Evolutionary conservation across 2,888 invertebrate species (phyloP).

Genomic region (Cylindroiulus punctatus): DNA sequence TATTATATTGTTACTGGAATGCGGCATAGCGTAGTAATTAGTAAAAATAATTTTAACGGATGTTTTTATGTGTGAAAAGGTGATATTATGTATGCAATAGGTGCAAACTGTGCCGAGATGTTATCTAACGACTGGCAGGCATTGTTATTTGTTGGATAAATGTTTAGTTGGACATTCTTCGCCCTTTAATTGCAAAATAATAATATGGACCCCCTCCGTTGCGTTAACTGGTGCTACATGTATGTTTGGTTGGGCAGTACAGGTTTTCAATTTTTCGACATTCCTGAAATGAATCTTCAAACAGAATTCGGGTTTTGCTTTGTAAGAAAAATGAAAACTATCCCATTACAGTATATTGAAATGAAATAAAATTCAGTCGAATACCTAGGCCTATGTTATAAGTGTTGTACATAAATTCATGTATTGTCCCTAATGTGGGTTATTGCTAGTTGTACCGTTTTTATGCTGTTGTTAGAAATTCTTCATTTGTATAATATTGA

Average conservation of each 20-base stretch:
- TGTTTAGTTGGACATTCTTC: not conserved
- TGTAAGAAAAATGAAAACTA: too few species aligned
- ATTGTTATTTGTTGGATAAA: not conserved
- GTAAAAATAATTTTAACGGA: not conserved
- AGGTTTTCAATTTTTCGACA: too few species aligned
- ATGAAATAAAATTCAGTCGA: too few species aligned
- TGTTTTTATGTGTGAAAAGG: not conserved
- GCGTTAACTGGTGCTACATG: too few species aligned
- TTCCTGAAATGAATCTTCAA: too few species aligned
- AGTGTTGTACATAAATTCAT: too few species aligned
- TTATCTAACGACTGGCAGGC: not conserved
- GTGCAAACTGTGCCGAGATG: not conserved
- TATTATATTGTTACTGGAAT: conserved; percentile 14
- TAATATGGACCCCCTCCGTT: too few species aligned
- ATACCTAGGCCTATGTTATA: too few species aligned
- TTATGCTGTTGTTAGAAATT: not conserved
- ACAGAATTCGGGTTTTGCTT: too few species aligned
- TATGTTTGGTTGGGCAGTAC: too few species aligned
- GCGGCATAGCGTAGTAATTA: not conserved
- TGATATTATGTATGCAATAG: not conserved
- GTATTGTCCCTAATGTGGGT: not conserved
- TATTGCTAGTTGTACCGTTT: not conserved
- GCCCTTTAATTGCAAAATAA: not conserved
- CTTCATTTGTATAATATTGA: not conserved
- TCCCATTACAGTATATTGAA: too few species aligned